phyloP scores from a whole-genome alignment of 2,888 invertebrate genomes.

The Amphipyra berbera region DNA sequence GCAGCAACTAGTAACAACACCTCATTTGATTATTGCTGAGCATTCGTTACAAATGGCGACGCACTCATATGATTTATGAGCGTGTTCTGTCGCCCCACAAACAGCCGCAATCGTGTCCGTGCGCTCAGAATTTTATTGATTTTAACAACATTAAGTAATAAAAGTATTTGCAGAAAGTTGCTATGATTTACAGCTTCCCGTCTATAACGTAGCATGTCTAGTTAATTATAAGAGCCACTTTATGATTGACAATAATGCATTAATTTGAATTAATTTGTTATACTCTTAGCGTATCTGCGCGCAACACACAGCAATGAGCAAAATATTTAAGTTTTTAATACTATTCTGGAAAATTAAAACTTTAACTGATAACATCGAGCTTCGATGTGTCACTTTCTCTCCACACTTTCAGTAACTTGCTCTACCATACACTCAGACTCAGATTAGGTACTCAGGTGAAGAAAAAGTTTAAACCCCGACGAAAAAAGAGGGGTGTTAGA shows the following conservation, averaged over 20 bases:
- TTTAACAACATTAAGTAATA: constrained; percentile 33
- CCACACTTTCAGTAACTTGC: no score
- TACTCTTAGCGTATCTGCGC: neutral
- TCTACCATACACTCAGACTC: no score
- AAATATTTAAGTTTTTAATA: constrained; percentile 1
- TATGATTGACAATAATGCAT: constrained; percentile 31
- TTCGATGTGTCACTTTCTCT: neutral
- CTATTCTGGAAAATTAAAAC: neutral
- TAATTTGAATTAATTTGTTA: constrained; percentile 22
- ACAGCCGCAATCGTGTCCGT: constrained; percentile 6
- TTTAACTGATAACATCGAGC: neutral
- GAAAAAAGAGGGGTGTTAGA: no score
- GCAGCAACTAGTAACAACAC: constrained; percentile 29
- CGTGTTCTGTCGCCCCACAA: constrained; percentile 16
- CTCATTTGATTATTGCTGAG: constrained; percentile 28
- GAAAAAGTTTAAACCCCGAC: no score
- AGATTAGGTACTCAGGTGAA: no score
- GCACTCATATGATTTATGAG: constrained; percentile 34
- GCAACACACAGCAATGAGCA: neutral
- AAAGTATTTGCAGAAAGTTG: constrained; percentile 30
- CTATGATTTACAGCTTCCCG: constrained; percentile 42
- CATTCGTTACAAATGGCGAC: constrained; percentile 39
- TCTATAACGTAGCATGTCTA: constrained; percentile 20
- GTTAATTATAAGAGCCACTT: constrained; percentile 18
- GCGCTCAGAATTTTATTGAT: constrained; percentile 22